phyloP scores from a whole-genome alignment of 2,888 invertebrate genomes.

The Frankliniella intonsa region DNA sequence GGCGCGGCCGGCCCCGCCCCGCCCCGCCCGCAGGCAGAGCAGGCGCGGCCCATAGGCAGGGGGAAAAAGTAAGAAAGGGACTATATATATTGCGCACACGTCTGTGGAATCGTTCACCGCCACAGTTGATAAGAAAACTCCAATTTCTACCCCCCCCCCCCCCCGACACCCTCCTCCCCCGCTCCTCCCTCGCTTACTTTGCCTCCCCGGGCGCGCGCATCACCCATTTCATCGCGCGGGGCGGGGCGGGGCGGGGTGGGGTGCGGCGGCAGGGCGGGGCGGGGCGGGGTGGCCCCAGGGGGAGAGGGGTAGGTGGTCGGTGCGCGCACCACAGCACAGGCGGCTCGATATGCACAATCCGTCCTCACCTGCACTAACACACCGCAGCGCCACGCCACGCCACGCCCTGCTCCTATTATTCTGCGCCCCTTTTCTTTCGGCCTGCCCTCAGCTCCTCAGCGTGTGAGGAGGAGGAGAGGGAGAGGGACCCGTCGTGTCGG shows the following conservation, averaged over 20 bases:
- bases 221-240: not conserved
- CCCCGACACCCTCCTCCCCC: not conserved
- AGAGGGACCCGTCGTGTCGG: no score
- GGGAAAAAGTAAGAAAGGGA: slow-evolving; percentile 16
- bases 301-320: no score
- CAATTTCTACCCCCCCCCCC: not conserved
- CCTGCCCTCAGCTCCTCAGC: no score
- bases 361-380: no score
- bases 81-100: slow-evolving; percentile 26
- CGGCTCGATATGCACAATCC: no score
- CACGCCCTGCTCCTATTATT: no score
- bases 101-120: slow-evolving; percentile 26
- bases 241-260: not conserved
- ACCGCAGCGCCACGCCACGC: no score
- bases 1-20: not conserved
- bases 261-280: not conserved
- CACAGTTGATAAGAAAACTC: slow-evolving; percentile 26
- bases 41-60: not conserved
- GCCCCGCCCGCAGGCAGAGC: not conserved
- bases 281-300: no score
- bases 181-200: not conserved
- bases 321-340: no score
- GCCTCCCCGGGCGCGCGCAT: not conserved
- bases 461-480: no score
- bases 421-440: no score